Evolutionary conservation across 2,888 invertebrate species (phyloP), one percentile per base, ranked within the genome.

Genomic region (Ormyrus nitidulus): DNA sequence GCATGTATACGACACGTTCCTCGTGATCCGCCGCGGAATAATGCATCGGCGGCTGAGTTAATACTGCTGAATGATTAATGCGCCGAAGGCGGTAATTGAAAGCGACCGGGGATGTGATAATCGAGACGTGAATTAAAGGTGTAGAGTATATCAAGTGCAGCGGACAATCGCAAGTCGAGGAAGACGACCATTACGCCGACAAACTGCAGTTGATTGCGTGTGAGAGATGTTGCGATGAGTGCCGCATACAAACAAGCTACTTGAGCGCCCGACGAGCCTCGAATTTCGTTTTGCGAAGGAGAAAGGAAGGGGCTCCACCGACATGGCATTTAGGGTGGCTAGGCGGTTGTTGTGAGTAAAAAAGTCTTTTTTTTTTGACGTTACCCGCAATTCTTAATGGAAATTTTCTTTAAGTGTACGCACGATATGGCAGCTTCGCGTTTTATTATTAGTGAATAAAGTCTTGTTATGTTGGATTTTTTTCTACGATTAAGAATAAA

Each of bases 161-260:
- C 64, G 70, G 34, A 77, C 62, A 69, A 59, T 56, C 71, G 65
- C 65, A 49, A 61, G 10, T 8, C 64, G 48, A 73, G 72, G 78
- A 78, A 72, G 78, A 78, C 78, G 78, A 68, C 65, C 34, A 73
- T 78, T 72, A 78, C 74, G 79, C 61, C 56, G 19, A 13, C 48
- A 51, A 74, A 64, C 54, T 56, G 68, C n/a, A 66, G 69, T 62
- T 74, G 69, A 68, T 64, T 56, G 61, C 13, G 59, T 62, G 69
- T 34, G 53, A 54, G 69, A 69, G 62, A 54, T 51, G 34, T 70
- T 65, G 6, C 13, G 71, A 72, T n/a, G 65, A 48, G 58, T 11
- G 61, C 56, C 49, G 13, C 53, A 19, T 48, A 10, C 49, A 62
- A 69, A 76, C 61, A 56, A 53, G 10, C 49, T 59, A 58, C 54